Base-by-base conservation (phyloP, 2,797 vertebrate genomes). In the Nannoperca australis region DNA sequence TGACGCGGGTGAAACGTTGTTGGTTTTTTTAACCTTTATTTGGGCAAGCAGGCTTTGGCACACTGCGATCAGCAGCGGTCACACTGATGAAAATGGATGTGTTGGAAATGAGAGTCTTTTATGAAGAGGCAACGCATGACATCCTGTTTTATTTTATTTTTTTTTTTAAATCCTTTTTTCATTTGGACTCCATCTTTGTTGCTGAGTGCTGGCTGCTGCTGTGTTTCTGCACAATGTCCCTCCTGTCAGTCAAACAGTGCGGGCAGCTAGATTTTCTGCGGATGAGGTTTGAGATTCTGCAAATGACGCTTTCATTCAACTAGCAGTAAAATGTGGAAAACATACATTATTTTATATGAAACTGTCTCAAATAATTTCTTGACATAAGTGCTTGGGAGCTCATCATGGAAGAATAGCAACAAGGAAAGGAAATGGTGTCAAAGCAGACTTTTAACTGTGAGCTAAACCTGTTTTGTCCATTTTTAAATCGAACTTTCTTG, bases 51-150 rank as follows among this genome's bases (percentile, higher is more conserved):
- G 12, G 18, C 68, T 67, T 20, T 50, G 76, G 58, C 77, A 45
- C 59, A 4, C 47, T 51, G 71, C 78, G 56, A 78, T 79, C 80
- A 78, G 68, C 84, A 70, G 74, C 60, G 24, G 58, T 81, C 73
- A 45, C 55, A 1, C 77, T 81, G 87, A 89, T 88, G 83, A 85
- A 65, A 84, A 73, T 32, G 53, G 85, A 88, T 73, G 83, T 78
- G 83, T 63, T 64, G 67, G 84, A 84, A 85, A 86, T 84, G 79
- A 84, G 76, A 77, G 66, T 85, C 70, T 27, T 76, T 77, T 62
- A 79, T 83, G 55, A 83, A 67, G 65, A 79, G 72, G 59, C 83
- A 86, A 89, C 79, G 76, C 18, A 6, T 83, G 86, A 79, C 87
- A 78, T 83, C 78, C 78, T 55, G 56, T 81, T 85, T 84, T 67